phyloP scores from a whole-genome alignment of 2,113 vertebrate genomes.

The Ophiodon elongatus region DNA sequence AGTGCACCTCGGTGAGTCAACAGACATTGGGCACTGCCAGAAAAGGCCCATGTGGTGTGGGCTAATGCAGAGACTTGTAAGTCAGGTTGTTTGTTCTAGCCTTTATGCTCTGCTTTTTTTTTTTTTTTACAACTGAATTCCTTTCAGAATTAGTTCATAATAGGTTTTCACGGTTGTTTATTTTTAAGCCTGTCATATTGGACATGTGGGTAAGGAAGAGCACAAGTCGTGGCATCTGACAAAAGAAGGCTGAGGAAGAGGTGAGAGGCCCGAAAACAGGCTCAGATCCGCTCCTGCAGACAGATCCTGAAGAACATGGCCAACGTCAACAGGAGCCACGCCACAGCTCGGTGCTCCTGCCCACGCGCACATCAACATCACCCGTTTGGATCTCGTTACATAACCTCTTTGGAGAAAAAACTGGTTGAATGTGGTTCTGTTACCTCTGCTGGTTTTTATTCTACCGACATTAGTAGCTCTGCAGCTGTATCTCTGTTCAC shows the following conservation, averaged over 20 bases:
- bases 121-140: slow-evolving; percentile 1
- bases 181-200: background rate
- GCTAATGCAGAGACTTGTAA: slow-evolving; percentile 36
- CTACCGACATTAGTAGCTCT: slow-evolving; percentile 5
- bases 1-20: slow-evolving; percentile 69
- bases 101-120: slow-evolving; percentile 8
- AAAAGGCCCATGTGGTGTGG: slow-evolving; percentile 54
- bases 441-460: slow-evolving; percentile 38
- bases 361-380: slow-evolving; percentile 71
- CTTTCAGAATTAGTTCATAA: background rate
- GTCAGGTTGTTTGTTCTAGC: slow-evolving; percentile 30
- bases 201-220: background rate
- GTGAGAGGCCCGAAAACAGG: slow-evolving; percentile 27
- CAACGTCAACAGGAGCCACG: slow-evolving; percentile 70
- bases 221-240: background rate
- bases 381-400: slow-evolving; percentile 66
- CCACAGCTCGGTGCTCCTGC: slow-evolving; percentile 51
- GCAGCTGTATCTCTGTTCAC: slow-evolving; percentile 42
- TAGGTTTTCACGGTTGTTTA: background rate
- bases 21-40: slow-evolving; percentile 46
- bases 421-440: slow-evolving; percentile 46
- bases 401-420: slow-evolving; percentile 60
- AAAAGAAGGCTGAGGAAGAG: slow-evolving; percentile 22
- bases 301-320: slow-evolving; percentile 53
- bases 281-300: slow-evolving; percentile 47